phyloP scores from a whole-genome alignment of 2,888 invertebrate genomes.

The Drosophila tripunctata region DNA sequence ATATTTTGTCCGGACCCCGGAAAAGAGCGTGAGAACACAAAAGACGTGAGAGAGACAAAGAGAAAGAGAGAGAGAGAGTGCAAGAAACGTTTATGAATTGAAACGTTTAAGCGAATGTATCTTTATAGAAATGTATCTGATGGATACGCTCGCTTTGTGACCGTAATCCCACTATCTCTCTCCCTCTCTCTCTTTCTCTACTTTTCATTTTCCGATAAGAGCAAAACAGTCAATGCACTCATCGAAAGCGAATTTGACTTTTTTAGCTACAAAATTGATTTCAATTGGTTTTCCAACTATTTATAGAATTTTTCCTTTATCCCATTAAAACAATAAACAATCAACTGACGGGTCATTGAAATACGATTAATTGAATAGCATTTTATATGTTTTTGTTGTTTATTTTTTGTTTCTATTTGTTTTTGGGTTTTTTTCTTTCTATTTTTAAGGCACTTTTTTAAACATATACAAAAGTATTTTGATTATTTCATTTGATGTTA shows the following conservation, averaged over 20 bases:
- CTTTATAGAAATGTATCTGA: constrained; percentile 21
- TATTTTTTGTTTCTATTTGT: background rate
- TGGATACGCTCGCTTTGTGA: constrained; percentile 14
- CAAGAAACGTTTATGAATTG: constrained; percentile 54
- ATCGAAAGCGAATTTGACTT: constrained; percentile 43
- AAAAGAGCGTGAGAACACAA: constrained; percentile 21
- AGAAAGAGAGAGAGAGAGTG: background rate
- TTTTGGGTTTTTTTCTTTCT: too few relatives aligned
- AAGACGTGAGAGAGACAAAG: constrained; percentile 11
- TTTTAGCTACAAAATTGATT: constrained; percentile 7
- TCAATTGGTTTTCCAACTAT: constrained; percentile 34
- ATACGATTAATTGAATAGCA: constrained; percentile 37
- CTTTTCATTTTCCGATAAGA: constrained; percentile 36
- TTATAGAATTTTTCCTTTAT: constrained; percentile 30
- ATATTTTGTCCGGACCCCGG: constrained; percentile 63
- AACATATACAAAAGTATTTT: constrained; percentile 9
- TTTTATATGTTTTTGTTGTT: constrained; percentile 27
- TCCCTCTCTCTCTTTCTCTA: background rate
- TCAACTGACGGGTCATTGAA: constrained; percentile 30
- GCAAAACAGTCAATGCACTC: constrained; percentile 69
- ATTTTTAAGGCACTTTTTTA: constrained; percentile 28
- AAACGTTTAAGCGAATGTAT: constrained; percentile 30
- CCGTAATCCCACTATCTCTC: background rate
- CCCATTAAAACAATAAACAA: constrained; percentile 40
- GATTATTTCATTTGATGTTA: background rate